These are phyloP conservation scores for Zoanthus sociatus DNA, from an alignment of 92 coral and sea anemone species.

Conservation along the genomic window DNA sequence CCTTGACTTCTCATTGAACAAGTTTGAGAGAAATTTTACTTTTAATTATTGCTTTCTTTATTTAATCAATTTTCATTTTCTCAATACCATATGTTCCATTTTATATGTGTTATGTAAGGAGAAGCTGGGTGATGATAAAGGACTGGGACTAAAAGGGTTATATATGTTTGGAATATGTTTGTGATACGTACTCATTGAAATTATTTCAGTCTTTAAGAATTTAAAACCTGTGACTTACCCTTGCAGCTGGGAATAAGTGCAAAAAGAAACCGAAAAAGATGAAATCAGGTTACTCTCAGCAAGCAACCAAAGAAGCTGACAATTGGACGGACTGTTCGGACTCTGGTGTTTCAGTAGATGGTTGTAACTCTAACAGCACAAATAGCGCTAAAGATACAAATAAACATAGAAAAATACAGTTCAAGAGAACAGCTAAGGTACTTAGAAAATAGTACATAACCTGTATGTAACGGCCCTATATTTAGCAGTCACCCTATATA, in stretches of 20 bases:
- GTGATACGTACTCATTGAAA: no score
- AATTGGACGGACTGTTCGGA: neutral
- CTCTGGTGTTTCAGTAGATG: neutral
- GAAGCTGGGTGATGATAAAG: no score
- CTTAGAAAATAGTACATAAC: neutral
- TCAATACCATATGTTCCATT: no score
- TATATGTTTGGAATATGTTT: no score
- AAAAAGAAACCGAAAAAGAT: neutral
- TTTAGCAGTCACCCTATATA: neutral
- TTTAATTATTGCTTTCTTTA: no score
- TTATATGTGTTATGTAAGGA: no score
- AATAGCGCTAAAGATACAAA: neutral
- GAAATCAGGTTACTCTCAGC: neutral
- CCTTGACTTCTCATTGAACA: no score
- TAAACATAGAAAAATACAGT: neutral
- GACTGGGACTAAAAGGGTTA: no score
- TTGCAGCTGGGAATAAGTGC: neutral
- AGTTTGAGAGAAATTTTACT: no score
- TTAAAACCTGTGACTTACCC: neutral
- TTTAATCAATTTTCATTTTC: no score
- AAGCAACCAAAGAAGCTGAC: neutral
- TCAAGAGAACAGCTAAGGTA: slow-evolving; percentile 4
- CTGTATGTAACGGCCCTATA: neutral
- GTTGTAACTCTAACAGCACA: neutral
- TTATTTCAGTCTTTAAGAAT: no score